A percentile compares a stretch with the other conserved stretches of the same genome.
Evolutionary conservation across 1,140 invertebrate genomes (phyloP).

Genomic region (Drosophila persimilis): DNA sequence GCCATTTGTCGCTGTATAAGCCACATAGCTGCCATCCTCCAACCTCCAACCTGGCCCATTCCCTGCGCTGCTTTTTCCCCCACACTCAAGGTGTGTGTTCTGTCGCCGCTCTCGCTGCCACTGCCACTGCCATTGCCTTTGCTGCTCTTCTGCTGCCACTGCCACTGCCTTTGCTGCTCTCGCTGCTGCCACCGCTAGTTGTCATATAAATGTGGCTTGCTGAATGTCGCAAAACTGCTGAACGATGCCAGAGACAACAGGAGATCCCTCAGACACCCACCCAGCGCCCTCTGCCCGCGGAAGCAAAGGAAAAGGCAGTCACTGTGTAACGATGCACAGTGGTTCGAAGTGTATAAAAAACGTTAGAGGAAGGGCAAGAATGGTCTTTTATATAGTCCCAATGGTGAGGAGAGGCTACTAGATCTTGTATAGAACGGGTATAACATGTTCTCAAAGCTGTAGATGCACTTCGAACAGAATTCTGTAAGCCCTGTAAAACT

Average conservation of each 20-base stretch:
- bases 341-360: too few species aligned
- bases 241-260: conserved; percentile 55
- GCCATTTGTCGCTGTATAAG: conserved; percentile 76
- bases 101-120: conserved; percentile 6
- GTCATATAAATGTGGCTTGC: conserved; percentile 56
- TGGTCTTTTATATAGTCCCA: too few species aligned
- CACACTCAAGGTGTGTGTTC: conserved; percentile 32
- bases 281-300: neutral
- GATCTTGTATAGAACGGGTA: too few species aligned
- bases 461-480: too few species aligned
- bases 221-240: conserved; percentile 75
- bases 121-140: too few species aligned
- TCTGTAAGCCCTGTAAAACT: too few species aligned
- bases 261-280: conserved; percentile 3
- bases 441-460: too few species aligned
- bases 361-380: too few species aligned
- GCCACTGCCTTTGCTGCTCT: too few species aligned
- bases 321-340: conserved; percentile 2
- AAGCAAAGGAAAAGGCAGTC: neutral
- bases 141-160: neutral
- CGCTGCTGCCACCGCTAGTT: conserved; percentile 19
- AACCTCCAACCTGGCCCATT: too few species aligned
- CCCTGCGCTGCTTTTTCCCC: conserved; percentile 19
- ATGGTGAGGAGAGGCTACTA: too few species aligned
- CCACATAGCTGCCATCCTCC: conserved; percentile 7